Evolutionary conservation across 2,113 vertebrate genomes (phyloP).

Genomic region (Phyllopteryx taeniolatus): DNA sequence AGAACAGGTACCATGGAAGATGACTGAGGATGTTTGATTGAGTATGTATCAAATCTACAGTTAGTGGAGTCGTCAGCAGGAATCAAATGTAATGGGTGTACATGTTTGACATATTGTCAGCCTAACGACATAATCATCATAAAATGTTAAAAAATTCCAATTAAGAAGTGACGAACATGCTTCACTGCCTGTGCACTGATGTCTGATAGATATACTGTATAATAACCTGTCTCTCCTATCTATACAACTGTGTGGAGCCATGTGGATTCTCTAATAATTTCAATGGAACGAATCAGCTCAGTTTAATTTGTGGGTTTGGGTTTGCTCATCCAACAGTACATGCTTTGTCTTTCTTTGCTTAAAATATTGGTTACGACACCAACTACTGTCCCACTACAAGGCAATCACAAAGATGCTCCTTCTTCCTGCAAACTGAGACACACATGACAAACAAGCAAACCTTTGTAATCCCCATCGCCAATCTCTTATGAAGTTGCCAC

Average conservation of each 20-base stretch:
- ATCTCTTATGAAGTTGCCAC: slow-evolving; percentile 16
- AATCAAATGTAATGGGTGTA: neutral
- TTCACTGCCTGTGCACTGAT: neutral
- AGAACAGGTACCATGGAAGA: neutral
- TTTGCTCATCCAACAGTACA: neutral
- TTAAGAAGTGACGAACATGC: neutral
- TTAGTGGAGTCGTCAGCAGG: neutral
- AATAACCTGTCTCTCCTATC: neutral
- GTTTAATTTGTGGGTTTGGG: neutral
- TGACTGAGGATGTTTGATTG: neutral
- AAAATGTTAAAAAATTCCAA: neutral
- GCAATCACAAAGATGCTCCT: neutral
- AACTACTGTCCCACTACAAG: neutral
- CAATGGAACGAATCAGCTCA: neutral
- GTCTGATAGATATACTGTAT: neutral
- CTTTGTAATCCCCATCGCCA: slow-evolving; percentile 11
- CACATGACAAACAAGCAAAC: slow-evolving; percentile 17
- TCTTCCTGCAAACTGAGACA: neutral
- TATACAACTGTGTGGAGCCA: neutral
- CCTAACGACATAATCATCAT: no score
- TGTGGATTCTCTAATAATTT: neutral
- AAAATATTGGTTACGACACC: neutral
- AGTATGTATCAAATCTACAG: neutral
- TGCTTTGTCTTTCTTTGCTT: neutral
- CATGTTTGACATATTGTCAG: neutral